Base-by-base conservation (phyloP, 2,888 invertebrate genomes). In the Omphaloscelis lunosa region DNA sequence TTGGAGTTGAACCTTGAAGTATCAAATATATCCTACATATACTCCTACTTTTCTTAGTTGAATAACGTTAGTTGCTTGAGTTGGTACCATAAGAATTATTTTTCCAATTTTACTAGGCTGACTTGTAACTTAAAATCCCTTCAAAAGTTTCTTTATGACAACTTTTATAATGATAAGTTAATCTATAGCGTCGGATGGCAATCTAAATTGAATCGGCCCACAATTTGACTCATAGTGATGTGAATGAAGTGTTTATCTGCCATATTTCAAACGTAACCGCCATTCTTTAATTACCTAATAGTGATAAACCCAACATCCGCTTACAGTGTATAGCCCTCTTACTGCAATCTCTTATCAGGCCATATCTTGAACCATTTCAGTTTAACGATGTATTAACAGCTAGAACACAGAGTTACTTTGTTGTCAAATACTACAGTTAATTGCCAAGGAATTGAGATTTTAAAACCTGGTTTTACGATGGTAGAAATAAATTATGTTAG, bases 311-410 rank as follows among this genome's bases (percentile, higher is more conserved):
- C 15, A 23, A 23, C 56, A n/a, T 72, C 63, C 75, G 85, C 61
- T 23, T 48, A 62, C 75, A 86, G 76, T 83, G 79, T 86, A 61
- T 5, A 67, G 17, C 53, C 39, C 72, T 74, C 83, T 75, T 67
- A 59, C 79, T 69, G 53, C 59, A 15, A 59, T 39, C 78, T 75
- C 80, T 88, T 89, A 89, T 89, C 89, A 87, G 77, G 41, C 76
- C 82, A 74, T 88, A 88, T 89, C 86, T 84, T 56, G 51, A 77
- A 81, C 80, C 85, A 82, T 86, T 88, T 68, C 84, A 72, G 67
- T 89, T 89, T 89, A 88, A 89, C 88, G 89, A 89, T 80, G 90
- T 82, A 88, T 89, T 89, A 89, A 89, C 89, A 82, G 83, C 83
- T 79, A 86, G 67, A 82, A 84, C 85, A 90, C 90, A 89, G 79